A percentile compares a stretch with the other conserved stretches of the same genome.
These are phyloP conservation scores for Planiliza haematocheilus DNA, from an alignment of 2,113 vertebrate genomes.

Conservation along the genomic window DNA sequence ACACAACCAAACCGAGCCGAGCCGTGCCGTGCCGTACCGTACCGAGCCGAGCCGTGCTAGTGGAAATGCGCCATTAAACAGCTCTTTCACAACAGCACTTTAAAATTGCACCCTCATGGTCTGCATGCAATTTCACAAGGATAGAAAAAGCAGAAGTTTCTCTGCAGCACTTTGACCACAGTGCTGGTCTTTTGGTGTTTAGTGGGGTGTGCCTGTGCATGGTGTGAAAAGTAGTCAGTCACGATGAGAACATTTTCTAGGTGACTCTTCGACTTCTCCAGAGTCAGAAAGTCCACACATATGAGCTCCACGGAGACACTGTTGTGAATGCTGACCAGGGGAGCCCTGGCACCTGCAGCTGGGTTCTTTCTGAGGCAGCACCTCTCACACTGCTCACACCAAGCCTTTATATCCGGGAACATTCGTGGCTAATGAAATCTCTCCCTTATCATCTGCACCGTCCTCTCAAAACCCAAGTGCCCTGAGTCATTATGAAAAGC, in stretches of 20 bases:
- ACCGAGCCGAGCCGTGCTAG: no score
- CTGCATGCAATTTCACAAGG: no score
- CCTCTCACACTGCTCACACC: no score
- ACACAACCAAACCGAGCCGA: no score
- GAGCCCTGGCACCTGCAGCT: background rate
- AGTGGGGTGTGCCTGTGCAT: constrained; percentile 26
- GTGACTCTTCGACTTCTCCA: constrained; percentile 11
- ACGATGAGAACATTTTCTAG: constrained; percentile 30
- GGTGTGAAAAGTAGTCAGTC: constrained; percentile 27
- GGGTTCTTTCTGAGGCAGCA: constrained; percentile 34
- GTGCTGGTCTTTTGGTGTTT: no score
- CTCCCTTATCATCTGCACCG: constrained; percentile 18
- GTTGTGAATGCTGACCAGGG: constrained; percentile 18
- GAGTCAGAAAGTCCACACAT: constrained; percentile 18
- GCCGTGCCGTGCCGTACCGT: no score
- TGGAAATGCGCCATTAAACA: no score
- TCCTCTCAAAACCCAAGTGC: constrained; percentile 32
- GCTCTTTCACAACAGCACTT: no score
- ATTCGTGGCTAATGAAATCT: constrained; percentile 36
- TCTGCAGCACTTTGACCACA: no score
- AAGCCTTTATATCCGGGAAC: no score
- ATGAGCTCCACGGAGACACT: constrained; percentile 18
- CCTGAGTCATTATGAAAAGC: constrained; percentile 31
- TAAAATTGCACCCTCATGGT: no score
- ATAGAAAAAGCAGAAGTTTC: no score